Base-by-base conservation (phyloP, 2,797 vertebrate species). In the Ambastaia sidthimunki region DNA sequence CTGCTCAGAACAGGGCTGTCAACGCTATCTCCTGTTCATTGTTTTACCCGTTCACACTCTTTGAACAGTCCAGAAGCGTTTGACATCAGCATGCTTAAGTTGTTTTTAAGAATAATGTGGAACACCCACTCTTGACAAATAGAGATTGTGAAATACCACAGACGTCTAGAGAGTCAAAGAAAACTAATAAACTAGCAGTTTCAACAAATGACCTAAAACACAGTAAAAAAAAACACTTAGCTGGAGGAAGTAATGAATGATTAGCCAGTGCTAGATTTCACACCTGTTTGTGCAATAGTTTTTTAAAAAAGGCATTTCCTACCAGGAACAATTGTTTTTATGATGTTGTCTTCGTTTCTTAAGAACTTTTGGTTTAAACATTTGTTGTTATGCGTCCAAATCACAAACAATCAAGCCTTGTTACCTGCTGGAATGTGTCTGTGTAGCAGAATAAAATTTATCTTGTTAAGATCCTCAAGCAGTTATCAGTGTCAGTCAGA, bases 1-100 rank as follows among this genome's bases (percentile, higher is more conserved):
- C 68, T 81, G n/a, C 74, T 57, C 23, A 31, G 52, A 85, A 78
- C 84, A 87, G 82, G 71, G 65, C 50, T 59, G 10, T 70, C 68
- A 13, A 74, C 59, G 15, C 44, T 73, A n/a, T 66, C 18, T 23
- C 12, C 47, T 31, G 50, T 18, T 78, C 23, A 25, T 65, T 60
- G 37, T n/a, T 5, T 62, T 57, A 25, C 13, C 54, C 48, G 6
- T 48, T 16, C 2, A 5, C 21, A 18, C 21, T 23, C 15, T 4
- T 23, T 60, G 21, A 16, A 21, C 23, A 16, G 16, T 11, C 6
- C 18, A 28, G 28, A 59, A 11, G 16, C 15, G 4, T 77, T 77
- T 68, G 31, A 59, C 37, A 48, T 21, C 11, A 59, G 52, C 25
- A 19, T 9, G 19, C 34, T 9, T 71, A 19, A 15, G 25, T 54